Evolutionary conservation across 2,888 invertebrate genomes (phyloP).

Genomic region (Neocrepidodera transversa): DNA sequence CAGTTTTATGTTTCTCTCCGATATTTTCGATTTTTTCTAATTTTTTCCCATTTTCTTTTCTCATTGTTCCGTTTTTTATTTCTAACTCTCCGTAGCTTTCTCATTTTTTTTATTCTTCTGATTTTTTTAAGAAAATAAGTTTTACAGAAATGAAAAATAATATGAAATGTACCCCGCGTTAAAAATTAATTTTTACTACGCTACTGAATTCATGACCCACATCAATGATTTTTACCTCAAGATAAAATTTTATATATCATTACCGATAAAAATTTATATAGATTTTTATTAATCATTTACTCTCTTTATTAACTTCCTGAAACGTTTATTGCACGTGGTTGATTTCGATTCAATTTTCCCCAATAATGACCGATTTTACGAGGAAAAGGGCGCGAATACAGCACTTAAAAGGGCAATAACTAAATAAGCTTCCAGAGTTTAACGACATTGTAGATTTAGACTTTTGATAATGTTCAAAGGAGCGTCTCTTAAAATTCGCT

Average conservation of each 20-base stretch:
- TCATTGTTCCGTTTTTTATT: too few species aligned
- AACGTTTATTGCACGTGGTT: slow-evolving; percentile 10
- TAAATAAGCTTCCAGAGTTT: slow-evolving; percentile 21
- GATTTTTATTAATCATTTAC: not conserved
- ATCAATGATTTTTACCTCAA: not conserved
- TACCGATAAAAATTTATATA: too few species aligned
- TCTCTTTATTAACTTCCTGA: slow-evolving; percentile 6
- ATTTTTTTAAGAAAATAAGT: too few species aligned
- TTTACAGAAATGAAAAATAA: too few species aligned
- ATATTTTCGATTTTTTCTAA: too few species aligned
- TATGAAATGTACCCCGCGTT: too few species aligned
- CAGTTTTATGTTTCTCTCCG: too few species aligned
- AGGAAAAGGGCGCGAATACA: slow-evolving; percentile 11
- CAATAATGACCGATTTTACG: slow-evolving; percentile 18
- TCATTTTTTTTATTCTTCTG: too few species aligned
- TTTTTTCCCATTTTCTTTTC: too few species aligned
- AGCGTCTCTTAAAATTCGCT: slow-evolving; percentile 4
- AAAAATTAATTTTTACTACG: not conserved
- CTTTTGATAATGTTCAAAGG: slow-evolving; percentile 1
- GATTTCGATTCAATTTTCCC: slow-evolving; percentile 21
- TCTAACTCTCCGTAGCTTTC: too few species aligned
- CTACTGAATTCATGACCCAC: slow-evolving; percentile 3
- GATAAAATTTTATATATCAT: too few species aligned
- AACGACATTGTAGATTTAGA: slow-evolving; percentile 18
- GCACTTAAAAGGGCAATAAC: slow-evolving; percentile 20